Conservation (phyloP, 37 sponge, comb jelly and placozoan genomes). For the Ephydatia muelleri region DNA sequence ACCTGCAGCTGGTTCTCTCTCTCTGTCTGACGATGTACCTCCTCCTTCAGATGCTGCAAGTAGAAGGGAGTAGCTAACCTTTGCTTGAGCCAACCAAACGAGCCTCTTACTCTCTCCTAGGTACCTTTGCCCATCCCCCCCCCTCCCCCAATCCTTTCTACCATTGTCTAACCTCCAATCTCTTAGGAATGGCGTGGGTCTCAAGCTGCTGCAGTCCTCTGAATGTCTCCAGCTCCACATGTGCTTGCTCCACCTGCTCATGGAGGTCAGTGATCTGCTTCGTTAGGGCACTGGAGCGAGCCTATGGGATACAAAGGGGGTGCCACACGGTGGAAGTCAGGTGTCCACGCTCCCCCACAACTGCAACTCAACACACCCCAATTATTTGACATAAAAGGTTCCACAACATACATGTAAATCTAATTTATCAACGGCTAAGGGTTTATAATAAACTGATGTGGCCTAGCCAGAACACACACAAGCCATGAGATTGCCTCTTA, state of each 20-base stretch:
- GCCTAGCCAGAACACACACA: not conserved
- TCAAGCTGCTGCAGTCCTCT: slow-evolving; percentile 76
- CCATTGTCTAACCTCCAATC: slow-evolving; percentile 65
- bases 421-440: not conserved
- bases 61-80: not conserved
- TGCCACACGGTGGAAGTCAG: not conserved
- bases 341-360: slow-evolving; percentile 7
- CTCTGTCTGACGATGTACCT: slow-evolving; percentile 71
- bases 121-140: too few species aligned
- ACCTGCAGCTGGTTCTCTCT: slow-evolving; percentile 83
- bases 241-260: slow-evolving; percentile 82
- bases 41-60: slow-evolving; percentile 76
- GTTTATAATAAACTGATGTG: not conserved
- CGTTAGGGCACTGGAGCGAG: slow-evolving; percentile 36
- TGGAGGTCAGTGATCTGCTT: slow-evolving; percentile 88
- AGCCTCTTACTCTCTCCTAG: too few species aligned
- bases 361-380: not conserved
- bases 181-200: slow-evolving; percentile 76
- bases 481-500: not conserved
- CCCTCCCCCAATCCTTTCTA: too few species aligned
- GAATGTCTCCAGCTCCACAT: slow-evolving; percentile 86
- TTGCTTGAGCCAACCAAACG: too few species aligned
- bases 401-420: not conserved
- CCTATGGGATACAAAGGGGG: not conserved
- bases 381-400: not conserved